Percentiles rank a stretch among this genome's conserved stretches.
Evolutionary conservation across 2,797 vertebrate genomes (phyloP).

Genomic region (Spatula clypeata): DNA sequence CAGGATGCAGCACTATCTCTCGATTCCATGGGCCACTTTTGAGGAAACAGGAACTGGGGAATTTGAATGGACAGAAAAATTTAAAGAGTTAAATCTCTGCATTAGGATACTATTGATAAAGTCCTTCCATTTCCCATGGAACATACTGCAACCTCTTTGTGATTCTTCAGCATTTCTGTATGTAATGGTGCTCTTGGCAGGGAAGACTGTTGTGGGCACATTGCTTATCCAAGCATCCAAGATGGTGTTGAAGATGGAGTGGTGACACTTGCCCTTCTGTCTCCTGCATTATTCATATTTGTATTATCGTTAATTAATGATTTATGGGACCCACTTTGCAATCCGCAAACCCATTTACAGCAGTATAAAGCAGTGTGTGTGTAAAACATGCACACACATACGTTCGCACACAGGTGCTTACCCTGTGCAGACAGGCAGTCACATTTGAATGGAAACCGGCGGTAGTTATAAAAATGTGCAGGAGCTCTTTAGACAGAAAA

Average conservation of each 20-base stretch:
- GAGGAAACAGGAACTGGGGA: not conserved
- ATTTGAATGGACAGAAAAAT: not conserved
- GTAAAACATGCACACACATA: not conserved
- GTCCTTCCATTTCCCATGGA: not conserved
- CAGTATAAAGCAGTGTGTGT: not conserved
- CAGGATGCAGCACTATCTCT: not conserved
- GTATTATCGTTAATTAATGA: constrained; percentile 85
- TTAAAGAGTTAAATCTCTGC: constrained; percentile 4
- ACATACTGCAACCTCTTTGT: constrained; percentile 14
- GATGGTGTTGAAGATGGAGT: constrained; percentile 47
- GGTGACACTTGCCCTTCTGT: constrained; percentile 50
- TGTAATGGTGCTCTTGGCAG: constrained; percentile 70
- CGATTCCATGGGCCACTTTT: not conserved
- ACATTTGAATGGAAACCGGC: not conserved
- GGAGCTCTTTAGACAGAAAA: constrained; percentile 12
- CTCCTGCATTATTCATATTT: constrained; percentile 64
- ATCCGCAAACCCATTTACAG: constrained; percentile 42
- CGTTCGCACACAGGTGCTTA: not conserved
- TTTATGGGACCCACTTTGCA: constrained; percentile 82
- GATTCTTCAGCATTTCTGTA: constrained; percentile 65
- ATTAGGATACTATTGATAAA: not conserved
- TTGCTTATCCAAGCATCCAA: constrained; percentile 61
- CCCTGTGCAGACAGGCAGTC: constrained; percentile 26
- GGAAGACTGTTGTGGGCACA: not conserved
- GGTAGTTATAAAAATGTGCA: constrained; percentile 29